Conservation (phyloP, 2,797 vertebrate species). For the Fringilla coelebs region DNA sequence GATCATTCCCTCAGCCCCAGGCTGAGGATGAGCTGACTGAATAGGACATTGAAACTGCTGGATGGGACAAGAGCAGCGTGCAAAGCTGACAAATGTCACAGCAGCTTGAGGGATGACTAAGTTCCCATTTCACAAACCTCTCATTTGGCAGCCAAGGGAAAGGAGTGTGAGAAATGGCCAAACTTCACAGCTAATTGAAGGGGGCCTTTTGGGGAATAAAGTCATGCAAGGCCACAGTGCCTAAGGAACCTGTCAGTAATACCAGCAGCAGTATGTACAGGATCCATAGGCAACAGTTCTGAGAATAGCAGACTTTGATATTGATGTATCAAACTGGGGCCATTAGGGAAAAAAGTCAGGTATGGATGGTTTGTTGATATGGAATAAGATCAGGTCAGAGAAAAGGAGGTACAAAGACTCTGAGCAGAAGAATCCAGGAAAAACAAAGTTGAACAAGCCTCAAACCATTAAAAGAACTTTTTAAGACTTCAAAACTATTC, state of each 20-base stretch:
- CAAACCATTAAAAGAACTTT: neutral
- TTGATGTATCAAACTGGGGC: neutral
- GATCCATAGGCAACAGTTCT: neutral
- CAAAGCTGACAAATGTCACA: neutral
- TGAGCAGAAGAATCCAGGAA: neutral
- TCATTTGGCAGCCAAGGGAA: neutral
- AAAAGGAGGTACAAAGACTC: neutral
- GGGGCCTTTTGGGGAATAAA: neutral
- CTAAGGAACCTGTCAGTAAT: neutral
- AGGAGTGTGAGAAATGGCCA: neutral
- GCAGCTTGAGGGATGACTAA: rapidly evolving
- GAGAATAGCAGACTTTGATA: neutral
- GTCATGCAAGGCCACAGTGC: neutral
- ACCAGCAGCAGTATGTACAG: neutral
- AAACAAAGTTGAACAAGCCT: neutral
- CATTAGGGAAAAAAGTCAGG: neutral
- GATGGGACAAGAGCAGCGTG: neutral
- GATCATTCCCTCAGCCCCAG: neutral
- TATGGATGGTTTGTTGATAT: neutral
- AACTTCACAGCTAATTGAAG: neutral
- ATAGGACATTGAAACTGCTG: neutral
- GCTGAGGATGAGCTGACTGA: neutral
- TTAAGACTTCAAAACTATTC: neutral
- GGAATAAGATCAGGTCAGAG: neutral
- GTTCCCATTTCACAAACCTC: neutral